Evolutionary conservation across 2,797 vertebrate species (phyloP).

Genomic region (Oreonectes daqikongensis): DNA sequence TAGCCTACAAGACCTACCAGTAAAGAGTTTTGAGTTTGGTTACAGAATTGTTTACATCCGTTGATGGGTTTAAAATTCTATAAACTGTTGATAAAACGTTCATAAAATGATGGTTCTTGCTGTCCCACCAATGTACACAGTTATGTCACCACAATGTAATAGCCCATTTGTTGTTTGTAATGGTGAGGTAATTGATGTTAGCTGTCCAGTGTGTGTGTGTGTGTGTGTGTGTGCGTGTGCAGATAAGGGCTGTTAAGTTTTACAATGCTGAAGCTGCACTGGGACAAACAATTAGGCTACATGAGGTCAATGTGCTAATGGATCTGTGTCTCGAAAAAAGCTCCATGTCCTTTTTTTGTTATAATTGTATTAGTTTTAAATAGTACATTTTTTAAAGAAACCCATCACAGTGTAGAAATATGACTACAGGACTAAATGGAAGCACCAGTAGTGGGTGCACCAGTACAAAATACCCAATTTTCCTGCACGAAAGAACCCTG

Average conservation of each 20-base stretch:
- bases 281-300: conserved; percentile 30
- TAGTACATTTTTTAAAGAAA: not conserved
- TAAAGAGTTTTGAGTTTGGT: not conserved
- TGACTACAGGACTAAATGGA: not conserved
- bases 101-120: not conserved
- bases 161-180: conserved; percentile 30
- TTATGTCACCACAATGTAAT: conserved; percentile 27
- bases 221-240: too few species aligned
- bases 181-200: conserved; percentile 45
- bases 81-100: not conserved
- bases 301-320: conserved; percentile 36
- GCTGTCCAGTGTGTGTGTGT: conserved; percentile 44
- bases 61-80: not conserved
- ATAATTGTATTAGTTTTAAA: not conserved
- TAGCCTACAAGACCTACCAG: too few species aligned
- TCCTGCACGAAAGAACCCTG: not conserved
- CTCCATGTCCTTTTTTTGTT: not conserved
- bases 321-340: conserved; percentile 37
- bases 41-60: not conserved
- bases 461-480: not conserved
- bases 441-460: conserved; percentile 18
- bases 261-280: conserved; percentile 37
- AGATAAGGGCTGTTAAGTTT: conserved; percentile 48
- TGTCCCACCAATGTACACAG: not conserved
- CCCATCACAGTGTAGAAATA: not conserved